Evolutionary conservation across 2,113 vertebrate genomes (phyloP).

Genomic region (Bufo bufo): DNA sequence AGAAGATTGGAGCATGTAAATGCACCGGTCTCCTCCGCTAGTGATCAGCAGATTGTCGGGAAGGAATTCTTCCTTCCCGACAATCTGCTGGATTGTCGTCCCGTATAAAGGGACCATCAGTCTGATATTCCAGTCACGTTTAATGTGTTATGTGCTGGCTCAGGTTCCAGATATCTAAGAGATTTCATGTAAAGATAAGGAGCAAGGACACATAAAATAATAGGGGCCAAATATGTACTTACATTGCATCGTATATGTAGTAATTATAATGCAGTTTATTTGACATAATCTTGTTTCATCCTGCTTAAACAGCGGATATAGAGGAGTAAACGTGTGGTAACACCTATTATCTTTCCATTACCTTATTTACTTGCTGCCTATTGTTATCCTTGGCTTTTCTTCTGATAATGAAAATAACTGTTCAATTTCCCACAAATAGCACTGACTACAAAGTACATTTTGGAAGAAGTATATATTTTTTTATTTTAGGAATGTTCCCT

Average conservation of each 20-base stretch:
- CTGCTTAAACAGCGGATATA: neutral
- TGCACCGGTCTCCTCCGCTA: too few species aligned
- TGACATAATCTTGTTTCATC: neutral
- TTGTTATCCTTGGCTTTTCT: slow-evolving; percentile 5
- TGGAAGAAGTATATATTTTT: neutral
- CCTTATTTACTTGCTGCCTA: slow-evolving; percentile 8
- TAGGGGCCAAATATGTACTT: neutral
- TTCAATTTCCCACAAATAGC: slow-evolving; percentile 1
- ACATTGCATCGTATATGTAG: neutral
- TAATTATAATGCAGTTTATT: neutral
- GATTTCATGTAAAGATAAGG: neutral
- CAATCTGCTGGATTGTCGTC: too few species aligned
- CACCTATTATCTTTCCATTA: slow-evolving; percentile 10
- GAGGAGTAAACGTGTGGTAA: neutral
- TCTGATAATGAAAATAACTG: neutral
- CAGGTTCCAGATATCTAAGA: neutral
- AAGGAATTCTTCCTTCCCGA: too few species aligned
- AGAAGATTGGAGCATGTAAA: too few species aligned
- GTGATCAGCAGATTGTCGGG: too few species aligned
- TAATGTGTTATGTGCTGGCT: neutral
- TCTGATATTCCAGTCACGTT: too few species aligned
- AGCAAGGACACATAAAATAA: neutral
- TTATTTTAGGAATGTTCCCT: slow-evolving; percentile 19
- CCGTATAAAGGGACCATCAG: too few species aligned
- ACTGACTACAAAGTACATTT: neutral